These are phyloP conservation scores for Drosophila leonis DNA, from an alignment of 2,888 invertebrate genomes.

Conservation along the genomic window DNA sequence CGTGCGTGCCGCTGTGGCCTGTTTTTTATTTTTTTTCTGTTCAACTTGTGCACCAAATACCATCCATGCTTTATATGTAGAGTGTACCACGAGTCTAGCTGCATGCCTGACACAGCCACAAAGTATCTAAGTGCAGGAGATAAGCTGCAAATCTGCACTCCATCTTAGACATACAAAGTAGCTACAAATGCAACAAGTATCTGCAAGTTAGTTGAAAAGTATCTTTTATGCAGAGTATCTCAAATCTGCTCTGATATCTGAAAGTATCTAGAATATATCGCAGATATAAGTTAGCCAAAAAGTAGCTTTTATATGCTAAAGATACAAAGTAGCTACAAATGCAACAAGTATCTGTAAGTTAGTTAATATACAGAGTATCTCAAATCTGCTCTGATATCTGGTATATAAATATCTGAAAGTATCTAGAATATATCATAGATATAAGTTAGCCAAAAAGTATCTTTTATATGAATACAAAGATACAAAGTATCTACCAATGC, in stretches of 20 bases:
- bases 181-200: neutral
- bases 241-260: neutral
- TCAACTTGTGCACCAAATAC: conserved; percentile 71
- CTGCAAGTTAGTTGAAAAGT: neutral
- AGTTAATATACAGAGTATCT: neutral
- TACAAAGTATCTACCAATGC: neutral
- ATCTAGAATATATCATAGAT: neutral
- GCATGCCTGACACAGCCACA: neutral
- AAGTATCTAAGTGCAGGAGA: conserved; percentile 3
- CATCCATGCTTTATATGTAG: conserved; percentile 46
- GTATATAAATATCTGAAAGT: neutral
- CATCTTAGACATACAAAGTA: neutral
- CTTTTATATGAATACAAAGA: neutral
- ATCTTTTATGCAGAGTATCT: neutral
- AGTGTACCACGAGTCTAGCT: conserved; percentile 11
- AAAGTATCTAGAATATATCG: no score
- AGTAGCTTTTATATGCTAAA: neutral
- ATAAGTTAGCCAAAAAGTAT: neutral
- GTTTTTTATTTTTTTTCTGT: conserved; percentile 21
- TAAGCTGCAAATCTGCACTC: neutral
- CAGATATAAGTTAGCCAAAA: neutral
- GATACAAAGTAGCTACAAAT: neutral
- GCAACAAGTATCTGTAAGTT: neutral
- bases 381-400: neutral
- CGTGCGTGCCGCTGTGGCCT: conserved; percentile 41